Evolutionary conservation across 2,888 invertebrate genomes (phyloP).

Genomic region (Pristionchus exspectatus): DNA sequence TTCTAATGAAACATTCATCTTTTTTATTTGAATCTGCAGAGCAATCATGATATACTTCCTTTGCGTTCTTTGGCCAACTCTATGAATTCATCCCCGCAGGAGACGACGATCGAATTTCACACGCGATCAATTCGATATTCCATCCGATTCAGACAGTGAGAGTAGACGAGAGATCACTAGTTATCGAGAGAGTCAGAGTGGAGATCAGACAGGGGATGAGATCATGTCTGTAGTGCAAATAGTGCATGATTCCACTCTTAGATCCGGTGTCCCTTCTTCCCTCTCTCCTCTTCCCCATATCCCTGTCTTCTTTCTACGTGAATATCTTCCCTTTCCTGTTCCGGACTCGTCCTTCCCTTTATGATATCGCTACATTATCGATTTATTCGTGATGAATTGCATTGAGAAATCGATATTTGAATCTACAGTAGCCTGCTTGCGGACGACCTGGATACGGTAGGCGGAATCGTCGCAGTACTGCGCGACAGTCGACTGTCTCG

Average conservation of each 20-base stretch:
- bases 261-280: constrained; percentile 23
- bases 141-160: background rate
- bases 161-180: background rate
- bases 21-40: background rate
- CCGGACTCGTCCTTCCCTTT: background rate
- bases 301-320: background rate
- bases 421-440: background rate
- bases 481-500: constrained; percentile 52
- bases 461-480: constrained; percentile 50
- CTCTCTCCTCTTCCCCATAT: background rate
- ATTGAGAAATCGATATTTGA: background rate
- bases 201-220: background rate
- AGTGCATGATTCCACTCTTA: constrained; percentile 30
- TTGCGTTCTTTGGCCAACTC: background rate
- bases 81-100: background rate
- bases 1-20: too few relatives aligned
- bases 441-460: constrained; percentile 53
- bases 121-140: background rate
- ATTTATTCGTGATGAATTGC: background rate
- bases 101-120: background rate
- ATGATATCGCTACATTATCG: background rate
- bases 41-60: background rate
- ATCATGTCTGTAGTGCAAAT: constrained; percentile 3
- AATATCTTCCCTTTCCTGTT: constrained; percentile 18
- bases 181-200: background rate